Evolutionary conservation across 2,113 vertebrate genomes (phyloP).

Genomic region (Indri indri): DNA sequence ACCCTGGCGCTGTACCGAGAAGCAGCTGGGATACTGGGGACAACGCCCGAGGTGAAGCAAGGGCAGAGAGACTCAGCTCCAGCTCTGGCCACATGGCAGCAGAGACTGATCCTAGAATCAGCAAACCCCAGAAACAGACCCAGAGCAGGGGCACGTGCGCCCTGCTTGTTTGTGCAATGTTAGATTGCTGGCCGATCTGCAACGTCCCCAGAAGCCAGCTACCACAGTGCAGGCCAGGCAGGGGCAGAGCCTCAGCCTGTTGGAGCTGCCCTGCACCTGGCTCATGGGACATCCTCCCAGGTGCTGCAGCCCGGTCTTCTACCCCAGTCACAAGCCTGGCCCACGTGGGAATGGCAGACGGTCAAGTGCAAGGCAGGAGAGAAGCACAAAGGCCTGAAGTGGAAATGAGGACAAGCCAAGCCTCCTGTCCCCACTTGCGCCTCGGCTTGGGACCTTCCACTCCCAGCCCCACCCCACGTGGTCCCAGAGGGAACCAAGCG

Average conservation of each 20-base stretch:
- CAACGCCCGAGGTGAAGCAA: background rate
- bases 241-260: background rate
- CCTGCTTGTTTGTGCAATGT: background rate
- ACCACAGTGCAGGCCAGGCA: rapidly evolving
- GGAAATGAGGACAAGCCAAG: background rate
- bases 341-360: background rate
- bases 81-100: background rate
- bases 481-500: background rate
- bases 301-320: background rate
- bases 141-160: rapidly evolving
- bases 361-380: background rate
- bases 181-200: background rate
- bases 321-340: background rate
- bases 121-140: background rate
- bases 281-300: background rate
- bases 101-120: background rate
- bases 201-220: background rate
- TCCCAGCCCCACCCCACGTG: no score
- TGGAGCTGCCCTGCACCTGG: background rate
- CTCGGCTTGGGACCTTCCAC: background rate
- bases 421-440: background rate
- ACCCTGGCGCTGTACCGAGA: background rate
- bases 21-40: background rate
- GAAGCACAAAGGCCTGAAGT: background rate
- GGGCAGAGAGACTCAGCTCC: background rate